Evolutionary conservation across 2,888 invertebrate genomes (phyloP), one percentile per base, ranked within the genome.

Genomic region (Glyphotaelius pellucidus): DNA sequence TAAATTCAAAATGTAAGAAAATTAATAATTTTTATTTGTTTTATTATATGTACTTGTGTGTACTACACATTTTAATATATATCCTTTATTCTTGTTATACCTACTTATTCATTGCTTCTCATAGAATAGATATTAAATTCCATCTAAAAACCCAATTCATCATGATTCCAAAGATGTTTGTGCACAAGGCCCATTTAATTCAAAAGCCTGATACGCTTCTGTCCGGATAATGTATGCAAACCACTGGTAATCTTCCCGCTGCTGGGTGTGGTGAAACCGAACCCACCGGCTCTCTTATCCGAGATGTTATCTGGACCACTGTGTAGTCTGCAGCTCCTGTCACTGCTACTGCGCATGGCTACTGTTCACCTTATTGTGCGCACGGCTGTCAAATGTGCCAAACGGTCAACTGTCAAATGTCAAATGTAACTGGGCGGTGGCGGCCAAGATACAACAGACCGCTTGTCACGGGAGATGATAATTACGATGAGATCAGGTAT

Each of bases 271-370:
- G 90, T 87, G 88, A 90, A 86, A 91, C 79, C 87, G 67, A 89
- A 79, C 90, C 90, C 91, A 86, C 32, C 86, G 85, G 92, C 93
- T 93, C 91, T 91, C 93, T 89, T 90, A 93, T 93, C 93, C 90
- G 80, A 90, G 92, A 92, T 92, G 79, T 86, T 90, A 92, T 93
- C 91, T 86, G 19, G 38, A n/a, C 35, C 91, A 25, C 79, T 88
- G 47, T 42, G 67, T n/a, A 67, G 25, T 67, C 67, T 47, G 42
- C 84, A 67, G 47, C 87, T 86, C 30, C 92, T 52, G 80, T 90
- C 88, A 87, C 67, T 25, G 25, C 11, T n/a, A 25, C 67, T 9
- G 67, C 67, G 25, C 67, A 9, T 7, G 67, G 67, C 25, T n/a
- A 67, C 67, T 67, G 67, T 67, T 67, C 67, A 25, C 25, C 67